phyloP scores from a whole-genome alignment of 2,888 invertebrate species.

The Plutella xylostella region DNA sequence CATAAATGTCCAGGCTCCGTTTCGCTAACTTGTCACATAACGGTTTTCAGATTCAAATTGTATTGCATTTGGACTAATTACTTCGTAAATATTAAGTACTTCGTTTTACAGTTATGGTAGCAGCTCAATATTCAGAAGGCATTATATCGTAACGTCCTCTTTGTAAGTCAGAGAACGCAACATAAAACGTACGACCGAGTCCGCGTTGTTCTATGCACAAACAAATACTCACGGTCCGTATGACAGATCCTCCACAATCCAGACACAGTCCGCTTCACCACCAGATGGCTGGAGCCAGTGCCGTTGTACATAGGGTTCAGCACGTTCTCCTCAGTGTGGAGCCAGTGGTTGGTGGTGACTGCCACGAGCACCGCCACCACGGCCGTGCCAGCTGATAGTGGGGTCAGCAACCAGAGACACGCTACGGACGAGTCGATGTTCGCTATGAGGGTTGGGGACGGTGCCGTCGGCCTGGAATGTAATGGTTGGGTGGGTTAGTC shows the following conservation, averaged over 20 bases:
- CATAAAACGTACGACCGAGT: no score
- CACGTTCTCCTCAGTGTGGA: constrained; percentile 88
- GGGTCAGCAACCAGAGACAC: constrained; percentile 73
- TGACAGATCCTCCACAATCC: constrained; percentile 85
- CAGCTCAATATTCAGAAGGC: no score
- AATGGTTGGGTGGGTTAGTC: not conserved
- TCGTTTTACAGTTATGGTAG: no score
- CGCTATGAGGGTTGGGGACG: constrained; percentile 54
- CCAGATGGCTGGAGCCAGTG: constrained; percentile 76
- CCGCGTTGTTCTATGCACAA: no score
- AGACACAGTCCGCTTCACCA: constrained; percentile 82
- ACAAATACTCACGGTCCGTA: constrained; percentile 77
- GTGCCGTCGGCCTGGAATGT: constrained; percentile 53
- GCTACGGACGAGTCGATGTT: constrained; percentile 72
- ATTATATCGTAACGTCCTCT: no score
- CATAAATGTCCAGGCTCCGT: no score
- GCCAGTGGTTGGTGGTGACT: constrained; percentile 85
- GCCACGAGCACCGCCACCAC: constrained; percentile 79
- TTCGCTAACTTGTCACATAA: no score
- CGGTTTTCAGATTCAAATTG: no score
- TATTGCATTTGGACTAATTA: no score
- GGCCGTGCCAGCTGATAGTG: constrained; percentile 77
- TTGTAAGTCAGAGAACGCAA: no score
- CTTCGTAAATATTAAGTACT: no score
- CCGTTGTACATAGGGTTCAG: constrained; percentile 82